Conservation (phyloP, 1,140 invertebrate genomes). For the Papilio glaucus region DNA sequence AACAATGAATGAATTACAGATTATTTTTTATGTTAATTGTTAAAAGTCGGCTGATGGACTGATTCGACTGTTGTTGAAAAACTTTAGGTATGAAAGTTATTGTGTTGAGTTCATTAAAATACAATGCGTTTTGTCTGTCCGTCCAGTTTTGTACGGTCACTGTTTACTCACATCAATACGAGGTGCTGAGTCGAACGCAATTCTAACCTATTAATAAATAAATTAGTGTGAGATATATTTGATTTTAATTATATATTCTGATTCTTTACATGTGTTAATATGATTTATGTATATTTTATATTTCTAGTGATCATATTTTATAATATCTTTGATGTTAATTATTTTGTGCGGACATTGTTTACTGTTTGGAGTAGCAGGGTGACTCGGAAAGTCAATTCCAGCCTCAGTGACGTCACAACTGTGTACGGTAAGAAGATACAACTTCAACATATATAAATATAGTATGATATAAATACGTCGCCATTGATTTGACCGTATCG, state of each 20-base stretch:
- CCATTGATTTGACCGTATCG: too few species aligned
- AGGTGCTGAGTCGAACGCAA: neutral
- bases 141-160: neutral
- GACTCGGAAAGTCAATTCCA: conserved; percentile 46
- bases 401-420: conserved; percentile 51
- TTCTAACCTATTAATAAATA: neutral
- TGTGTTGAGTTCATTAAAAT: conserved; percentile 31
- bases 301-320: conserved; percentile 51
- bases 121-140: conserved; percentile 41
- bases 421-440: conserved; percentile 60
- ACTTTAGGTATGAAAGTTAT: conserved; percentile 31
- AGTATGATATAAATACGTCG: too few species aligned
- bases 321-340: conserved; percentile 61
- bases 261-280: conserved; percentile 32
- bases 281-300: conserved; percentile 46
- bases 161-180: neutral
- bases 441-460: neutral
- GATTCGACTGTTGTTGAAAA: neutral
- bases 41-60: neutral
- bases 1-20: neutral
- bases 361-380: conserved; percentile 58
- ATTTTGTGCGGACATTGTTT: conserved; percentile 59
- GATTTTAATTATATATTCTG: neutral
- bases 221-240: neutral
- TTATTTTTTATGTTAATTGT: neutral